These are phyloP conservation scores for Pyrocoelia pectoralis DNA, from an alignment of 2,888 invertebrate species.

Conservation along the genomic window DNA sequence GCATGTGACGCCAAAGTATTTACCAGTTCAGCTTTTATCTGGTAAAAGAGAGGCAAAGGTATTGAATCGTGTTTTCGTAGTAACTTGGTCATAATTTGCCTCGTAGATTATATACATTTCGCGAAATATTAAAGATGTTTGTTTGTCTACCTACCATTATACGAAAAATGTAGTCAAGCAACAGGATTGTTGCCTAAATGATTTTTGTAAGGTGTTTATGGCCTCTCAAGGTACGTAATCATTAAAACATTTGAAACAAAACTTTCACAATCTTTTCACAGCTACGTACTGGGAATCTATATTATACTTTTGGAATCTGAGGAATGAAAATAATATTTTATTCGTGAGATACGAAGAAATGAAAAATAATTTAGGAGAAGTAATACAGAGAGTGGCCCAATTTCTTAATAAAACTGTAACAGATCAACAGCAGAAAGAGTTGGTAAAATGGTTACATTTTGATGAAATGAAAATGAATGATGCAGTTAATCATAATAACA, in stretches of 20 bases:
- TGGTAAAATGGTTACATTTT: slow-evolving; percentile 62
- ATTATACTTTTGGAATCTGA: slow-evolving; percentile 47
- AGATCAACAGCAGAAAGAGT: slow-evolving; percentile 52
- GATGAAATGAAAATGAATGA: slow-evolving; percentile 62
- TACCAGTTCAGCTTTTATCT: not conserved
- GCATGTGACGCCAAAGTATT: not conserved
- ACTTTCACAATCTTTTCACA: too few relatives aligned
- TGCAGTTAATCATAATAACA: slow-evolving; percentile 51
- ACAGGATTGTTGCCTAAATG: not conserved
- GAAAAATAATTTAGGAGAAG: slow-evolving; percentile 57
- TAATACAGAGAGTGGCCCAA: slow-evolving; percentile 56
- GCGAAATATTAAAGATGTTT: not conserved
- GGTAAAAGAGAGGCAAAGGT: not conserved
- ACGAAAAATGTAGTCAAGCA: not conserved
- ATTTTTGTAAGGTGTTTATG: slow-evolving; percentile 8
- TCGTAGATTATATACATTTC: slow-evolving; percentile 8
- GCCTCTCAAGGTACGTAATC: too few relatives aligned
- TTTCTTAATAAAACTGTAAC: slow-evolving; percentile 56
- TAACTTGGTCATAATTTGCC: not conserved
- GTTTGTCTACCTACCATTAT: slow-evolving; percentile 2
- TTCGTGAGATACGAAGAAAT: slow-evolving; percentile 48
- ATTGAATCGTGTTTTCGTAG: too few relatives aligned
- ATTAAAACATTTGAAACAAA: too few relatives aligned
- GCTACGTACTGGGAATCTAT: too few relatives aligned
- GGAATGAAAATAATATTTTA: slow-evolving; percentile 50